These are phyloP conservation scores for Oncorhynchus keta DNA, from an alignment of 2,113 vertebrate genomes.

Conservation along the genomic window DNA sequence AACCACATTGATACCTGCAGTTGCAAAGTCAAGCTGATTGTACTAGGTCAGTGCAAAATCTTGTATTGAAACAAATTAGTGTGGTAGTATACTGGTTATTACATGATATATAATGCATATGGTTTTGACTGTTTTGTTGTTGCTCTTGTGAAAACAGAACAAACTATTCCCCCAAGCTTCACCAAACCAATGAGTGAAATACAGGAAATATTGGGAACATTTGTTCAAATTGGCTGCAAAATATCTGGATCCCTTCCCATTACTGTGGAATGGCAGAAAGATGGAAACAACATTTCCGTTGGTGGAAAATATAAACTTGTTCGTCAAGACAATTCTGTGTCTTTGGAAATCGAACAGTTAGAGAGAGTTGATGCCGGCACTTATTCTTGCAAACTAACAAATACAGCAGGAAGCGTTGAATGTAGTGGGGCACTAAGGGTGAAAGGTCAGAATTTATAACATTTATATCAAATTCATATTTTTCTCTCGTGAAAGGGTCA, in stretches of 20 bases:
- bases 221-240: constrained; percentile 89
- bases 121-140: constrained; percentile 50
- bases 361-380: constrained; percentile 86
- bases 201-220: constrained; percentile 86
- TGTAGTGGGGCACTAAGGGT: constrained; percentile 86
- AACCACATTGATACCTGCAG: constrained; percentile 91
- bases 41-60: constrained; percentile 85
- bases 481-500: constrained; percentile 27
- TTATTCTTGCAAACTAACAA: constrained; percentile 89
- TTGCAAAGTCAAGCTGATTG: constrained; percentile 84
- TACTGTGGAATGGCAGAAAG: constrained; percentile 91
- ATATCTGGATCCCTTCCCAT: constrained; percentile 94
- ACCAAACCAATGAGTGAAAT: constrained; percentile 89
- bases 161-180: constrained; percentile 91
- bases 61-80: neutral
- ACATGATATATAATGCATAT: neutral
- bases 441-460: constrained; percentile 84
- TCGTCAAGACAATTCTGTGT: constrained; percentile 86
- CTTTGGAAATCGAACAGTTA: constrained; percentile 84
- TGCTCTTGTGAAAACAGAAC: constrained; percentile 80
- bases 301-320: constrained; percentile 87
- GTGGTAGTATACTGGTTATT: constrained; percentile 2
- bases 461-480: constrained; percentile 7
- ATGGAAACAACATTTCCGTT: constrained; percentile 85
- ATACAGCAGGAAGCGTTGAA: constrained; percentile 85